Evolutionary conservation across 53 echinoderm and acorn worm genomes (phyloP).

Genomic region (Temnopleurus reevesii): DNA sequence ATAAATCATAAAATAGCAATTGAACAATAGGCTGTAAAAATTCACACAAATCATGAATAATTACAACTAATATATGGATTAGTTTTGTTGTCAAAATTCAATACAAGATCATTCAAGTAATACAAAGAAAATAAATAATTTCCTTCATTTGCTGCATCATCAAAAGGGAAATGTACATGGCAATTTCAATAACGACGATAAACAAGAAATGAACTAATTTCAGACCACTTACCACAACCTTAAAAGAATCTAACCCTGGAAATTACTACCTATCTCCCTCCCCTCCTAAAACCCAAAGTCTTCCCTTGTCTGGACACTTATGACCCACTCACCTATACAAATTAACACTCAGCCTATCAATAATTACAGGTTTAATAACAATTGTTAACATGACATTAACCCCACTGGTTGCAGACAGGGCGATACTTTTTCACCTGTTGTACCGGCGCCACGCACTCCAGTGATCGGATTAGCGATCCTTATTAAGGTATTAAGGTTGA

Average conservation of each 20-base stretch:
- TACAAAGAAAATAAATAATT: too few relatives aligned
- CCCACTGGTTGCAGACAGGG: not conserved
- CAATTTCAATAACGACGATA: too few relatives aligned
- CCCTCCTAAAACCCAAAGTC: not conserved
- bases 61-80: too few relatives aligned
- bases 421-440: not conserved
- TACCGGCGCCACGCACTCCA: not conserved
- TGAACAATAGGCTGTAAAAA: too few relatives aligned
- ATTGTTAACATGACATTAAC: not conserved
- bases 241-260: not conserved
- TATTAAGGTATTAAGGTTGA: constrained; percentile 23
- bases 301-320: not conserved
- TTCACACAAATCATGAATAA: too few relatives aligned
- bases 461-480: not conserved
- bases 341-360: constrained; percentile 7
- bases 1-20: too few relatives aligned
- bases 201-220: constrained; percentile 22
- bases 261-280: not conserved
- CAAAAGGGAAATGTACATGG: too few relatives aligned
- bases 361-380: not conserved
- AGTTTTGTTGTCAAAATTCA: too few relatives aligned
- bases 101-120: too few relatives aligned
- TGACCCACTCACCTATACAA: not conserved
- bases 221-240: not conserved
- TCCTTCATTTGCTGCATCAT: too few relatives aligned